Conservation (phyloP, 2,113 vertebrate species). For the Menidia beryllina region DNA sequence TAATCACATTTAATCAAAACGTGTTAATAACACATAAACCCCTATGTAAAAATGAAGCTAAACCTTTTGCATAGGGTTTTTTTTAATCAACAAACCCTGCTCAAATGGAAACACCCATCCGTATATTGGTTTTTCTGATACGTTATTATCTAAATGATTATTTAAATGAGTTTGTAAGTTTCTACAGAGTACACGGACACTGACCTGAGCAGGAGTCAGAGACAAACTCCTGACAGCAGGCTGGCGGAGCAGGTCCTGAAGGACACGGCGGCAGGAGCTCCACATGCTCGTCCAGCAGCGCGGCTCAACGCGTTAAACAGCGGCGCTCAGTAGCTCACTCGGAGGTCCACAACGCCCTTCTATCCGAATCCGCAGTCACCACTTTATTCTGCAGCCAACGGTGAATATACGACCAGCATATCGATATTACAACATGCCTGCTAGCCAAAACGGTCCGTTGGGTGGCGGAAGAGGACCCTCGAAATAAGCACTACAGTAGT, state of each 20-base stretch:
- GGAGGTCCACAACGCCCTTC: neutral
- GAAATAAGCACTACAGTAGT: neutral
- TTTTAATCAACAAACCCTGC: no score
- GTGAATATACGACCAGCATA: neutral
- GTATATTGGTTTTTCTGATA: no score
- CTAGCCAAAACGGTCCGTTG: conserved; percentile 6
- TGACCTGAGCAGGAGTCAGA: conserved; percentile 63
- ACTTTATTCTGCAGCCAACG: no score
- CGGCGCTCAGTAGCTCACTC: neutral
- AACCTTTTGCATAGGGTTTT: no score
- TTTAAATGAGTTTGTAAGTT: no score
- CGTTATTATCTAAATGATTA: no score
- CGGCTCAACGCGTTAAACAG: accelerated
- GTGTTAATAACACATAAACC: no score
- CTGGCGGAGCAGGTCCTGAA: conserved; percentile 60
- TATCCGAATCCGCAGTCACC: no score
- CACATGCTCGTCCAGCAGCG: conserved; percentile 60
- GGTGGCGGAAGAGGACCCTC: conserved; percentile 42
- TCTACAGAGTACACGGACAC: neutral
- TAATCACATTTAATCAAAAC: no score
- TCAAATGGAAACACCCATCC: no score
- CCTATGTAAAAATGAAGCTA: no score
- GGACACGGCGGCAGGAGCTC: conserved; percentile 68
- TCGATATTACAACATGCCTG: neutral
- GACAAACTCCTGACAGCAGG: conserved; percentile 52